phyloP scores from a whole-genome alignment of 1,140 invertebrate species.

The Neodiprion fabricii region DNA sequence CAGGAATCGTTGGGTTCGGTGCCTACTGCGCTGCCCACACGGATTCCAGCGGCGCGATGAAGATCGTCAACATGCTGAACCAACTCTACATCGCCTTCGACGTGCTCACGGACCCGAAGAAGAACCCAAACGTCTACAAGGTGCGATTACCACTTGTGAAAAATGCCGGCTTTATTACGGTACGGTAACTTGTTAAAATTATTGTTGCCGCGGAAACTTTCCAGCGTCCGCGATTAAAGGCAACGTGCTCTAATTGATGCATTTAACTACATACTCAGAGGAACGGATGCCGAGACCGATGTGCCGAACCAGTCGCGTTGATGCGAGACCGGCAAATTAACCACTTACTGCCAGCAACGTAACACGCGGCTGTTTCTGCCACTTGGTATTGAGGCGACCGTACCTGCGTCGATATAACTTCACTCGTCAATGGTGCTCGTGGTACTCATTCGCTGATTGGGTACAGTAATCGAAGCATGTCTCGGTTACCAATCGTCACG shows the following conservation, averaged over 20 bases:
- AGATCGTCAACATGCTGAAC: slow-evolving; percentile 91
- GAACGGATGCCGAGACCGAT: not conserved
- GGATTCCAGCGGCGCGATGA: slow-evolving; percentile 88
- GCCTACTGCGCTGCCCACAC: slow-evolving; percentile 86
- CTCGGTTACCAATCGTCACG: too few relatives aligned
- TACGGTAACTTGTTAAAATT: too few relatives aligned
- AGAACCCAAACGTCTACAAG: slow-evolving; percentile 95
- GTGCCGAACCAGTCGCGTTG: not conserved
- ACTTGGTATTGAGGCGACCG: too few relatives aligned
- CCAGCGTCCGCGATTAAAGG: not conserved
- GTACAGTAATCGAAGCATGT: too few relatives aligned
- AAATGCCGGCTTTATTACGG: too few relatives aligned
- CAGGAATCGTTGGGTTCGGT: slow-evolving; percentile 92
- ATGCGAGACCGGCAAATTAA: too few relatives aligned
- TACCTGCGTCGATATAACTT: too few relatives aligned
- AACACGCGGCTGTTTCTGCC: too few relatives aligned
- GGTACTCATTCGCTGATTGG: too few relatives aligned
- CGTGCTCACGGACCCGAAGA: slow-evolving; percentile 87
- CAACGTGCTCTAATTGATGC: slow-evolving; percentile 2
- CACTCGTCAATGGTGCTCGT: too few relatives aligned
- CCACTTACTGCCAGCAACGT: too few relatives aligned
- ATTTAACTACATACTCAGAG: not conserved
- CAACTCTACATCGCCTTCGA: slow-evolving; percentile 91
- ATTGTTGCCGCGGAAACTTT: too few relatives aligned
- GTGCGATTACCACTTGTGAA: slow-evolving; percentile 59